Evolutionary conservation across 2,113 vertebrate species (phyloP).

Genomic region (Cyprinodon variegatus): DNA sequence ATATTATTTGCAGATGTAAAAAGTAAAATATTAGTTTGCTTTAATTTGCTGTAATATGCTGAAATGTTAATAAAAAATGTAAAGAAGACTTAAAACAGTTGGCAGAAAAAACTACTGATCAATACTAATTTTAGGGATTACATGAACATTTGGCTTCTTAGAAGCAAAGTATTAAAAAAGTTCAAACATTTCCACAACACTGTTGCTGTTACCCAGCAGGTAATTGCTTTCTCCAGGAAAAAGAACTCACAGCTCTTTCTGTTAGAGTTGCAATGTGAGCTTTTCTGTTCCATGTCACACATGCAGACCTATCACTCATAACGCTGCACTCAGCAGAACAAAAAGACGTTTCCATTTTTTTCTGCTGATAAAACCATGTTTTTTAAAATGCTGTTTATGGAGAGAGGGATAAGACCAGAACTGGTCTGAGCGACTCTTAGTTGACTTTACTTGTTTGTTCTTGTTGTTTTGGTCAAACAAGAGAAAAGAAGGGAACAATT

Average conservation of each 20-base stretch:
- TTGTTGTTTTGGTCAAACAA: not conserved
- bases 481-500: not conserved
- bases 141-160: not conserved
- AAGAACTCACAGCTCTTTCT: not conserved
- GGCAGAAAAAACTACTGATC: not conserved
- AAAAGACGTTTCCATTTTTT: not conserved
- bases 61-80: too few species aligned
- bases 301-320: not conserved
- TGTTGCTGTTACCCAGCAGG: not conserved
- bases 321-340: not conserved
- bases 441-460: not conserved
- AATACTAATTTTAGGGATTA: not conserved
- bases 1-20: too few species aligned
- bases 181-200: not conserved
- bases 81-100: too few species aligned
- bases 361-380: not conserved
- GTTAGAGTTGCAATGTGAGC: not conserved
- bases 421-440: not conserved
- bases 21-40: not conserved
- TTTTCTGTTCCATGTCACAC: not conserved
- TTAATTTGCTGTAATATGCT: too few species aligned
- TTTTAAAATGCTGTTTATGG: not conserved
- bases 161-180: not conserved
- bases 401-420: not conserved
- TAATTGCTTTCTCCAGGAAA: not conserved